Evolutionary conservation across 92 coral and sea anemone genomes (phyloP), one percentile per base, ranked within the genome.

Genomic region (Paragorgia papillata): DNA sequence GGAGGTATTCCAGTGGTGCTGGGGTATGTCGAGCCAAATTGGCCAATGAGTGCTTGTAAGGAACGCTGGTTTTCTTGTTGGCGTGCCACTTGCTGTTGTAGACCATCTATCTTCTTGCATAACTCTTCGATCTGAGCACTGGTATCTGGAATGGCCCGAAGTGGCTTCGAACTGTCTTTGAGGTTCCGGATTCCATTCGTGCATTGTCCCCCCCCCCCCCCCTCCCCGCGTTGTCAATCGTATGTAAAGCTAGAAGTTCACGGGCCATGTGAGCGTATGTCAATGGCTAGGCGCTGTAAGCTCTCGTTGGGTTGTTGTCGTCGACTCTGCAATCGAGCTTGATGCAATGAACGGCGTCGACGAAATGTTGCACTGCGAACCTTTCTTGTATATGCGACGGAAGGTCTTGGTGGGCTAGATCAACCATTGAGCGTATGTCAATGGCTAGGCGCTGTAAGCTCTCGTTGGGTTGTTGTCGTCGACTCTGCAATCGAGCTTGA

Each of bases 401-500:
- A 21, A 83, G 55, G 48, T 84, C 85, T 56, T 84, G 88, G 60
- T 79, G 60, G n/a, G 85, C 84, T 44, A 68, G 50, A 28, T 66
- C 46, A 0, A 55, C 56, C 75, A 61, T 69, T 14, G 63, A 68
- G 39, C 85, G 66, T 32, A 79, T 84, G 40, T 85, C 85, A 15
- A 86, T n/a, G n/a, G n/a, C n/a, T n/a, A n/a, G n/a, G n/a, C n/a
- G n/a, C n/a, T n/a, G n/a, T n/a, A n/a, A n/a, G n/a, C n/a, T n/a
- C n/a, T n/a, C n/a, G n/a, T n/a, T n/a, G n/a, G n/a, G n/a, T n/a
- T n/a, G n/a, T n/a, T n/a, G n/a, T n/a, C n/a, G n/a, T n/a, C n/a
- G n/a, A n/a, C n/a, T n/a, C n/a, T n/a, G n/a, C n/a, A n/a, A 32
- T 62, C 83, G 64, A 31, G 86, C 84, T 49, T 85, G 89, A 25